Evolutionary conservation across 2,888 invertebrate genomes (phyloP), one percentile per base, ranked within the genome.

Genomic region (Molanna angustata): DNA sequence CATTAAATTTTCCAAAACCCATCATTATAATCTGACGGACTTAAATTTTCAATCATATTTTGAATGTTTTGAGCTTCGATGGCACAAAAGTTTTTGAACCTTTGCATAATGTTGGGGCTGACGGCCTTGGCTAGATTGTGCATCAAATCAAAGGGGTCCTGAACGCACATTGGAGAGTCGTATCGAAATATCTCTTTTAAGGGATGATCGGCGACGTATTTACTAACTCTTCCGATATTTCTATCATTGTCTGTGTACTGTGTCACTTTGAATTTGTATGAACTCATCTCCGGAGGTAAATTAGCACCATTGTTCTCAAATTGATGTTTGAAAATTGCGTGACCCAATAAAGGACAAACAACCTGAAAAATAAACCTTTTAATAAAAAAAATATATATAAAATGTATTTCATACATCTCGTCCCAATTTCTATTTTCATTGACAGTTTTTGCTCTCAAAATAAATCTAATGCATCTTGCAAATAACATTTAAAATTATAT

Each of bases 91-190:
- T 54, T 62, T 54, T 63, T 65, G 40, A 70, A 66, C 57, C 63
- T 66, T 2, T 56, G 60, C 1, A 67, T 54, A n/a, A 61, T 59
- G 27, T 57, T 59, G 14, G 35, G 43, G 27, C 62, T 60, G 21
- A 70, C 69, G 22, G 69, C 70, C 61, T 73, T 76, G 0, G 76
- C 72, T 41, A 78, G 56, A 64, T 79, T 79, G 56, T 72, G 72
- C 32, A 70, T 70, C 18, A 79, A 65, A 63, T 76, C 75, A 50
- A 76, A 74, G 1, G 79, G 78, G 68, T 80, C 79, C 62, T 79
- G 79, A 18, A 80, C 63, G 51, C 76, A 77, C 63, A 78, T 68
- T 2, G 65, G 58, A 2, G 71, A 67, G 45, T 68, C 63, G 13
- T 67, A 62, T 18, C 69, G 63, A 43, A 76, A 73, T 20, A 64